Evolutionary conservation across 2,888 invertebrate species (phyloP).

Genomic region (Sialis lutaria): DNA sequence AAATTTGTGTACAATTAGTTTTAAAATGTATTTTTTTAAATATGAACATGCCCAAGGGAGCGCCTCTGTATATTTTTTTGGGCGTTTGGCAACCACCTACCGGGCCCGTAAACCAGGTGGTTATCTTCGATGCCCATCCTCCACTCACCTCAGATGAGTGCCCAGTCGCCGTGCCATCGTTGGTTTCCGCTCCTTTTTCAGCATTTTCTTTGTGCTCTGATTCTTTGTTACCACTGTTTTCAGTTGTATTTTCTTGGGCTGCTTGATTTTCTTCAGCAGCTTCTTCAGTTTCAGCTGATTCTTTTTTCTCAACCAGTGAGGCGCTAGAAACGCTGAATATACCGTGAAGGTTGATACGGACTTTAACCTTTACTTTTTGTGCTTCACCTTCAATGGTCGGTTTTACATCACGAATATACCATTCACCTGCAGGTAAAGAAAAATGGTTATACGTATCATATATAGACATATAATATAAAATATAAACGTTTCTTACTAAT

Average conservation of each 20-base stretch:
- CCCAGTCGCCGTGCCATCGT: conserved; percentile 28
- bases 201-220: conserved; percentile 16
- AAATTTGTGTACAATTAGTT: neutral
- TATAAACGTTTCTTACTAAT: neutral
- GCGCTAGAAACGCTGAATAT: conserved; percentile 79
- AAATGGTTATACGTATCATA: neutral
- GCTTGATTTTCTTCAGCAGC: conserved; percentile 21
- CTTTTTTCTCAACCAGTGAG: conserved; percentile 61
- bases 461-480: neutral
- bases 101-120: conserved; percentile 25
- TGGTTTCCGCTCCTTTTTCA: conserved; percentile 25
- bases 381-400: conserved; percentile 77
- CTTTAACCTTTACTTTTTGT: conserved; percentile 93
- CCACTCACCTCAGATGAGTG: conserved; percentile 17
- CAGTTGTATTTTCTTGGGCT: conserved; percentile 22
- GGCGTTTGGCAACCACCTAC: conserved; percentile 6
- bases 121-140: conserved; percentile 30
- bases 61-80: neutral
- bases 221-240: conserved; percentile 25
- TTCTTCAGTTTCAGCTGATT: conserved; percentile 22
- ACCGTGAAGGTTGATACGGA: conserved; percentile 85
- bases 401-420: conserved; percentile 65
- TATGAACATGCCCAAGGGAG: neutral
- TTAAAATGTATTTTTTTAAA: too few relatives aligned
- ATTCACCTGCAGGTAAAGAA: conserved; percentile 36